Percentiles rank a stretch among this genome's conserved stretches.
These are phyloP conservation scores for Dromius quadrimaculatus DNA, from an alignment of 2,888 invertebrate genomes.

Conservation along the genomic window DNA sequence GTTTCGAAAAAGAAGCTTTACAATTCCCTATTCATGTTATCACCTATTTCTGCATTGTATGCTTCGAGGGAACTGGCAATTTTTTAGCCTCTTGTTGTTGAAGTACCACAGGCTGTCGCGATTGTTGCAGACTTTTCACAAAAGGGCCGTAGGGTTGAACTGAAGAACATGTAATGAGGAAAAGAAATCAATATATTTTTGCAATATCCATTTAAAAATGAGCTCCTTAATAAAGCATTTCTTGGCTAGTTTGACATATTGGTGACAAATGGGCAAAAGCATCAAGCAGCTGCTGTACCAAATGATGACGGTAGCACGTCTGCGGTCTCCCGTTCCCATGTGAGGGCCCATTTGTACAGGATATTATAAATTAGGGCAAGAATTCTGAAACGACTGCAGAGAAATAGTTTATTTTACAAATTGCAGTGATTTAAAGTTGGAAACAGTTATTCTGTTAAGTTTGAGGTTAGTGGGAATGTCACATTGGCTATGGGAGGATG, in stretches of 20 bases:
- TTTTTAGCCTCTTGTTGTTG: slow-evolving; percentile 45
- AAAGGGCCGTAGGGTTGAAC: neutral
- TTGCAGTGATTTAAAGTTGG: slow-evolving; percentile 44
- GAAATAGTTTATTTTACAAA: slow-evolving; percentile 42
- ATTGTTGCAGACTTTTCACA: neutral
- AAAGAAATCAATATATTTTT: no score
- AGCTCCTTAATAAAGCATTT: slow-evolving; percentile 8
- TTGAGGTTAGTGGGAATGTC: neutral
- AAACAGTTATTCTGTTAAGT: slow-evolving; percentile 23
- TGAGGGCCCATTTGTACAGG: slow-evolving; percentile 43
- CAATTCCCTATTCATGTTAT: slow-evolving; percentile 41
- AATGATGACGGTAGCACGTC: slow-evolving; percentile 28
- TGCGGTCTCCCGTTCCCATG: slow-evolving; percentile 40
- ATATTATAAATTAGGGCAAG: slow-evolving; percentile 48
- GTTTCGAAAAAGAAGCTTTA: slow-evolving; percentile 21
- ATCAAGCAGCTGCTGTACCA: slow-evolving; percentile 39
- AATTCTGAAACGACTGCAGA: slow-evolving; percentile 30
- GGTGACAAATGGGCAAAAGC: slow-evolving; percentile 42
- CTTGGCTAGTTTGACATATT: slow-evolving; percentile 31
- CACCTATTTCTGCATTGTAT: slow-evolving; percentile 43
- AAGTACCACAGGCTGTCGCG: slow-evolving; percentile 9
- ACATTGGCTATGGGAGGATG: neutral
- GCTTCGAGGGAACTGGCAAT: slow-evolving; percentile 22
- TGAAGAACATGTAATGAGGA: no score
- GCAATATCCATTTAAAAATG: no score